Percentiles rank a stretch among this genome's conserved stretches.
phyloP scores from a whole-genome alignment of 2,113 vertebrate genomes.

The Cisticola juncidis region DNA sequence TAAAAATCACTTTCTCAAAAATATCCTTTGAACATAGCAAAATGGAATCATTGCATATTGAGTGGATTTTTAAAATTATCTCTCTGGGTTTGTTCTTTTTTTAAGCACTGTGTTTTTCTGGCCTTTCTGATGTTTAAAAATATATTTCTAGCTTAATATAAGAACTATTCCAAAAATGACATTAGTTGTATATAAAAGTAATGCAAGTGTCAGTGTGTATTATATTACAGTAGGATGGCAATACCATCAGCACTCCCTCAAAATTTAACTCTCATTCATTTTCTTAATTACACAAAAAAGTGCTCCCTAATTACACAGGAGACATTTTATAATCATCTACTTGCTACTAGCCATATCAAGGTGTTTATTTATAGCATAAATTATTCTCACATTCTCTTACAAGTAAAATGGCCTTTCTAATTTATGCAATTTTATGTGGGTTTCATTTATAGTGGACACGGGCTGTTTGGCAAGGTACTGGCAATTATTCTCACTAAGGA shows the following conservation, averaged over 20 bases:
- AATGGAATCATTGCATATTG: background rate
- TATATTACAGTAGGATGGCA: background rate
- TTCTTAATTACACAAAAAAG: constrained; percentile 52
- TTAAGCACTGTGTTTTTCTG: background rate
- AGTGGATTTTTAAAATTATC: background rate
- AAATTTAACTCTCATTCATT: constrained; percentile 25
- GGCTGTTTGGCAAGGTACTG: constrained; percentile 52
- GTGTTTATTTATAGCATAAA: constrained; percentile 37
- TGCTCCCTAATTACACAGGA: constrained; percentile 11
- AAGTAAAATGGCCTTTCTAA: constrained; percentile 4
- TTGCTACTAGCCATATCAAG: background rate
- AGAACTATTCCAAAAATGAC: background rate
- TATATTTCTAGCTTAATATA: background rate
- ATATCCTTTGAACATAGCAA: background rate
- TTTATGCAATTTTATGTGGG: background rate
- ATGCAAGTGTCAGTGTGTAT: background rate
- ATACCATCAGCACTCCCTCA: background rate
- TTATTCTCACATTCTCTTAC: background rate
- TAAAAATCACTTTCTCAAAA: background rate
- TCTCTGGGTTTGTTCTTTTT: background rate
- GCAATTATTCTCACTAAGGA: constrained; percentile 64
- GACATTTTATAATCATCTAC: background rate
- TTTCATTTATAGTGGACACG: constrained; percentile 50
- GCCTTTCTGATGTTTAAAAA: background rate
- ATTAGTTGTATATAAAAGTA: background rate